Evolutionary conservation across 1,140 invertebrate species (phyloP), one percentile per base, ranked within the genome.

Genomic region (Heterodera schachtii): DNA sequence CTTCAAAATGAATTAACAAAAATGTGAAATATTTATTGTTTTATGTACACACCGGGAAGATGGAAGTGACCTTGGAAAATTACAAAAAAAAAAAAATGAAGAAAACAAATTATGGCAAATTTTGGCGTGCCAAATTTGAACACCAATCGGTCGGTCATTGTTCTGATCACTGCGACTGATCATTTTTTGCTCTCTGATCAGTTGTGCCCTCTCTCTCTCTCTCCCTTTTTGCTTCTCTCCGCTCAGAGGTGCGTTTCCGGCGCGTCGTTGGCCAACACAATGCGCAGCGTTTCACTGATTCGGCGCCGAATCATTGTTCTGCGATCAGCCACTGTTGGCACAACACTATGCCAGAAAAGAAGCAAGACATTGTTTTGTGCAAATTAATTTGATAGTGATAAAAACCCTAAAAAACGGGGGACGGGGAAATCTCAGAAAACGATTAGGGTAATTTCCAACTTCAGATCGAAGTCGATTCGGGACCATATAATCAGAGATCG

Each of bases 211-310:
- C 67, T 1, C 19, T 69, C 19, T 69, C 67, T n/a, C 16, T 16
- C n/a, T 16, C 41, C 8, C 16, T 8, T 69, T 21, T 69, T 69
- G 6, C 6, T 69, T 8, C 67, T 69, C 67, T 31, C 31, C 31
- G 31, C 46, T 84, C 74, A 89, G 43, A 89, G 81, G 82, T 89
- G 88, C 67, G 88, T 89, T 80, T 89, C 88, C 79, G 89, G 87
- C 43, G 84, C 81, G 77, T 89, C 88, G 41, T 75, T 83, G 76
- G 81, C 82, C 52, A 89, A 80, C 46, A 89, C 88, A 76, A 89
- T 89, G 41, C 88, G 84, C 57, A 89, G 83, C 31, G 88, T 90
- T 79, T 89, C 88, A 70, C 87, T 88, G 73, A 89, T 89, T 75
- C 88, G 84, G 43, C 88, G 87, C 57, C 86, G 81, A 31, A 80